These are phyloP conservation scores for Conopomorpha cramerella DNA, from an alignment of 1,140 invertebrate genomes.

Conservation along the genomic window DNA sequence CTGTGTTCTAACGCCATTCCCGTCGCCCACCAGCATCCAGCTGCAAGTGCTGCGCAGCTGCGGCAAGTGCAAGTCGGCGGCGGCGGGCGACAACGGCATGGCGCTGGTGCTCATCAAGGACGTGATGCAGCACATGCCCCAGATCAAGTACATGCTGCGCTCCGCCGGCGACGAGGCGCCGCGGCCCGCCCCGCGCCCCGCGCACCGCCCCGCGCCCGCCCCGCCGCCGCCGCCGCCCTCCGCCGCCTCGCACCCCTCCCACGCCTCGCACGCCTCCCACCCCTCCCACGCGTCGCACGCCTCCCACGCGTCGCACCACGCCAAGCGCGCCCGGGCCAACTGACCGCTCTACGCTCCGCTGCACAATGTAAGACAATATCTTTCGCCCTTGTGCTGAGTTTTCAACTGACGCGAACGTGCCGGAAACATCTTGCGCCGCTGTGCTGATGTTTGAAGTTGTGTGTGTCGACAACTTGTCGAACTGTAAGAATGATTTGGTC, in stretches of 20 bases:
- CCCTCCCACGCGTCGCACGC: conserved; percentile 14
- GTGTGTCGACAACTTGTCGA: neutral
- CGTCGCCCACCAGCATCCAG: conserved; percentile 72
- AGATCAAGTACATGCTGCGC: conserved; percentile 80
- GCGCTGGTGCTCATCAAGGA: conserved; percentile 78
- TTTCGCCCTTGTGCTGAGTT: too few relatives aligned
- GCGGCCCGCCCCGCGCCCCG: conserved; percentile 1
- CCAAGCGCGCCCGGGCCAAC: conserved; percentile 42
- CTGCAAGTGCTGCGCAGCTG: conserved; percentile 74
- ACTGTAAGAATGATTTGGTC: too few relatives aligned
- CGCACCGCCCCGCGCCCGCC: conserved; percentile 8
- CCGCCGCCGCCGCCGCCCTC: conserved; percentile 19
- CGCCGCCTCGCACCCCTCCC: conserved; percentile 8
- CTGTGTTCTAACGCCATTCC: too few relatives aligned
- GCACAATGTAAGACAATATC: too few relatives aligned
- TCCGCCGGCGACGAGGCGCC: conserved; percentile 21
- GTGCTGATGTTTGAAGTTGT: neutral
- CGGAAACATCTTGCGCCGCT: neutral
- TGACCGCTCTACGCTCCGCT: conserved; percentile 8
- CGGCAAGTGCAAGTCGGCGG: conserved; percentile 69
- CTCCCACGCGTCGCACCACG: conserved; percentile 18
- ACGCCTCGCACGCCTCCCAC: conserved; percentile 2
- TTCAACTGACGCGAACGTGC: neutral
- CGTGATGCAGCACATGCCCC: conserved; percentile 84
- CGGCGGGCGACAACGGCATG: conserved; percentile 45